Base-by-base conservation (phyloP, 2,113 vertebrate species). In the Neolamprologus devosi region DNA sequence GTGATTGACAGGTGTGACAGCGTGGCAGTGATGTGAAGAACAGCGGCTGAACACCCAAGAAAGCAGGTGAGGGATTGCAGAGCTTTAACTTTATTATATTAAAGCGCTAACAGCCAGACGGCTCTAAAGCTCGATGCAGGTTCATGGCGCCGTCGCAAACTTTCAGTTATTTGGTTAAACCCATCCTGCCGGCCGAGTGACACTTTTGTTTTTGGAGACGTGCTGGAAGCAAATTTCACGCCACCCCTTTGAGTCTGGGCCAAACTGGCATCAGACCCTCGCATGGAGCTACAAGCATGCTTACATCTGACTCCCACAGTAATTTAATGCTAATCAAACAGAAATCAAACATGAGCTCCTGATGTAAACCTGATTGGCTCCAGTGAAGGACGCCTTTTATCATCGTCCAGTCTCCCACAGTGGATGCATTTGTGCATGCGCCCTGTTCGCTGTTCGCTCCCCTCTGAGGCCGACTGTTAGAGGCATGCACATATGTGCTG, bases 401-500 rank as follows among this genome's bases (percentile, higher is more conserved):
- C 54, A 60, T 55, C 17, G 42, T 57, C 63, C 47, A 87, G 16
- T 55, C 7, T 73, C 47, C 73, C 35, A 53, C 35, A n/a, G n/a
- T n/a, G 35, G 81, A 60, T 47, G 55, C 6, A 89, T 84, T 19
- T 80, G 49, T 30, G 33, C 35, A 40, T 28, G 30, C 30, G n/a
- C 57, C 53, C 68, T 53, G 7, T 23, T 73, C 26, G 40, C 28
- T 49, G 57, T 57, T 57, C 28, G 70, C n/a, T 17, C 19, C 37
- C 63, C 21, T 40, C 35, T 1, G 23, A 47, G 45, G 60, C 73
- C 82, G 53, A 89, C 68, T 68, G 42, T 49, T 85, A 70, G 57
- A 37, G 83, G 35, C 58, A 37, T 75, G 85, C 78, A 90, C 88
- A 88, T 87, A 86, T 85, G 86, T 70, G 82, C 80, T 40, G 37